These are phyloP conservation scores for Octodonta nipae DNA, from an alignment of 2,888 invertebrate genomes.

Conservation along the genomic window DNA sequence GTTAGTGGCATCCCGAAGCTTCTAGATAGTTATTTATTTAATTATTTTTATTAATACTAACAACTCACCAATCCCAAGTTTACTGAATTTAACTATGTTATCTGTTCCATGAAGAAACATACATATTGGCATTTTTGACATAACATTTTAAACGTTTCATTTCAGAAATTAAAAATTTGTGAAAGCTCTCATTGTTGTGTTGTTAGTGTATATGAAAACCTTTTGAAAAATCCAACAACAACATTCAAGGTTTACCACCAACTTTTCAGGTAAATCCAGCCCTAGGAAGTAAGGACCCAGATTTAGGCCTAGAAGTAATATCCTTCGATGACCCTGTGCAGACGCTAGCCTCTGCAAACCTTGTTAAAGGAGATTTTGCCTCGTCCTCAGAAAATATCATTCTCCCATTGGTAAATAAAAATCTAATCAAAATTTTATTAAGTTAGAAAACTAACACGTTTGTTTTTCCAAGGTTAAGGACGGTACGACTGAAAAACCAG, in stretches of 20 bases:
- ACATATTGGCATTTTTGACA: too few relatives aligned
- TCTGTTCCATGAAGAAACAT: too few relatives aligned
- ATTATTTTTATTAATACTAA: too few relatives aligned
- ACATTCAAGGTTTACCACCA: too few relatives aligned
- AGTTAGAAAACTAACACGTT: too few relatives aligned
- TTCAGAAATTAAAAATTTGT: too few relatives aligned
- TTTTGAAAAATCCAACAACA: constrained; percentile 6
- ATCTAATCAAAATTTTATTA: too few relatives aligned
- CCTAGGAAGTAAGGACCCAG: constrained; percentile 21
- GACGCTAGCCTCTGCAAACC: constrained; percentile 32
- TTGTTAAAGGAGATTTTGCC: constrained; percentile 29
- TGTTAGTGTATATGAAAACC: constrained; percentile 9
- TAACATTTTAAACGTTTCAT: too few relatives aligned
- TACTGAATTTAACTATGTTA: too few relatives aligned
- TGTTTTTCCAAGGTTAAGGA: constrained; percentile 21
- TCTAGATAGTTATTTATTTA: too few relatives aligned
- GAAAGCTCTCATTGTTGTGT: constrained; percentile 9
- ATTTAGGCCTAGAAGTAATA: constrained; percentile 32
- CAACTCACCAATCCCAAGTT: too few relatives aligned
- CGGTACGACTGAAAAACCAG: constrained; percentile 27
- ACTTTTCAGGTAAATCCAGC: constrained; percentile 25
- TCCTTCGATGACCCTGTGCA: constrained; percentile 33
- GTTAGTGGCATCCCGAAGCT: too few relatives aligned
- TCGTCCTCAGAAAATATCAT: constrained; percentile 21
- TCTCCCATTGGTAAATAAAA: constrained; percentile 20